phyloP scores from a whole-genome alignment of 2,113 vertebrate species.

The Semnopithecus entellus region DNA sequence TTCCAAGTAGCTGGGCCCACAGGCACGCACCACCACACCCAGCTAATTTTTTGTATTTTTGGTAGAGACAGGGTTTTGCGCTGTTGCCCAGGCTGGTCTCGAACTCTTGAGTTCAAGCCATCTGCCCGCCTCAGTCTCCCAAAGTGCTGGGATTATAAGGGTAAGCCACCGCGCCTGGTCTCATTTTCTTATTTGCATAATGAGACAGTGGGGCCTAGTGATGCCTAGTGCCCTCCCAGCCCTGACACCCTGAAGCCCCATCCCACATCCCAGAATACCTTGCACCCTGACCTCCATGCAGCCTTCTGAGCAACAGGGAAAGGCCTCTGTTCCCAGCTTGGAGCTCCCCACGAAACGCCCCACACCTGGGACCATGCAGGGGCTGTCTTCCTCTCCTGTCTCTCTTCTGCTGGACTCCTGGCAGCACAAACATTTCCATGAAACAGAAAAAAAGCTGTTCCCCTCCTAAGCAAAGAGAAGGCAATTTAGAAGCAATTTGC shows the following conservation, averaged over 20 bases:
- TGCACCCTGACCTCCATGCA: too few relatives aligned
- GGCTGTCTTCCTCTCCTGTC: not conserved
- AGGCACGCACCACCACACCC: too few relatives aligned
- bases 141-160: too few relatives aligned
- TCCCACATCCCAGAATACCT: not conserved
- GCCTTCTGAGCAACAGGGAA: not conserved
- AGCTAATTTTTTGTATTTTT: too few relatives aligned
- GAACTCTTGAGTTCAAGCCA: too few relatives aligned
- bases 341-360: not conserved
- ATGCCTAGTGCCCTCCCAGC: not conserved
- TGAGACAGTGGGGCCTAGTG: not conserved
- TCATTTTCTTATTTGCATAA: not conserved
- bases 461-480: constrained; percentile 57
- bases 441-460: constrained; percentile 73
- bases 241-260: not conserved
- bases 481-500: constrained; percentile 74
- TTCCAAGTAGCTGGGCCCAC: too few relatives aligned
- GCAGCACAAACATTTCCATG: constrained; percentile 55
- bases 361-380: not conserved
- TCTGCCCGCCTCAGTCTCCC: too few relatives aligned
- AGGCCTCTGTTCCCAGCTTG: not conserved
- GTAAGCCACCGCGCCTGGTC: too few relatives aligned
- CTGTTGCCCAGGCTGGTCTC: too few relatives aligned
- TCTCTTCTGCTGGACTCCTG: not conserved
- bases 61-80: too few relatives aligned